These are phyloP conservation scores for Erpornis zantholeuca DNA, from an alignment of 2,113 vertebrate species.

Conservation along the genomic window DNA sequence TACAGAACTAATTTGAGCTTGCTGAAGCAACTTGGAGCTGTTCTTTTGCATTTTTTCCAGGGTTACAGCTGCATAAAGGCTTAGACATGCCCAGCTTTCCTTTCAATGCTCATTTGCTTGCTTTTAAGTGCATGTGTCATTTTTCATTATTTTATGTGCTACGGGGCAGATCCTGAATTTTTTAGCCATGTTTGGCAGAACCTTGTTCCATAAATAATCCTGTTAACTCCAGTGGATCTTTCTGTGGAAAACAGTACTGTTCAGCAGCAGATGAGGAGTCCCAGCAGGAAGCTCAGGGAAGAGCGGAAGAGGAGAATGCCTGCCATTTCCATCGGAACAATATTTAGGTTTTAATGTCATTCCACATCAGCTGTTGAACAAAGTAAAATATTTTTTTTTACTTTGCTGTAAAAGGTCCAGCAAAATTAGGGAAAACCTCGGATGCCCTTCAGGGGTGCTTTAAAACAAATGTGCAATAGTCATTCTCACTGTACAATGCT, in stretches of 20 bases:
- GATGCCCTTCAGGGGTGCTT: not conserved
- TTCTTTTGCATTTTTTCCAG: not conserved
- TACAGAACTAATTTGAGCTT: not conserved
- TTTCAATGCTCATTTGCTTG: not conserved
- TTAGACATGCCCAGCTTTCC: not conserved
- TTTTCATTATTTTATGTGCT: not conserved
- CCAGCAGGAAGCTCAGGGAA: not conserved
- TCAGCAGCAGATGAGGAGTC: not conserved
- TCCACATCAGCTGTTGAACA: not conserved
- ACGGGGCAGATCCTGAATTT: not conserved
- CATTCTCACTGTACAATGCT: not conserved
- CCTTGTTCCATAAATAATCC: not conserved
- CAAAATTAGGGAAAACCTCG: not conserved
- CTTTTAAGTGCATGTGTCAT: not conserved
- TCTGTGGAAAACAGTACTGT: not conserved
- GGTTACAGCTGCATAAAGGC: not conserved
- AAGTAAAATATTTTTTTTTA: not conserved
- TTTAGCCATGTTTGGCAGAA: conserved; percentile 7
- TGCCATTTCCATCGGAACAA: not conserved
- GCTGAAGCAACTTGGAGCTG: not conserved
- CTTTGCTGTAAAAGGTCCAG: not conserved
- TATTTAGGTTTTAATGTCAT: not conserved
- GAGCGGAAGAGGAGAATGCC: not conserved
- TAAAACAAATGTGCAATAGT: not conserved
- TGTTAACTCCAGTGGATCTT: not conserved